Evolutionary conservation across 2,888 invertebrate genomes (phyloP).

Genomic region (Drosophila recens): DNA sequence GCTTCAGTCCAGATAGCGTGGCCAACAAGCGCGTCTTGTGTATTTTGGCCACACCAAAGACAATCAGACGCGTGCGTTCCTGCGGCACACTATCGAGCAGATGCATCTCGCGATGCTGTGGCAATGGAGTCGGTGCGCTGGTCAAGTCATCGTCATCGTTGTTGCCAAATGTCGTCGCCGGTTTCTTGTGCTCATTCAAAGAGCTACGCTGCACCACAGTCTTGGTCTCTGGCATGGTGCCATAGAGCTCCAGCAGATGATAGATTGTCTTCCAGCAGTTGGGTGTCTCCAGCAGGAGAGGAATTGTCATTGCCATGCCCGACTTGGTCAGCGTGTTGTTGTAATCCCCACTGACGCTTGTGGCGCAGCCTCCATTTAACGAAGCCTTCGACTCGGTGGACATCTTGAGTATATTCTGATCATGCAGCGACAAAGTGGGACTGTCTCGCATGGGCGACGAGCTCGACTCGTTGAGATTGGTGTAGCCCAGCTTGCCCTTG

Average conservation of each 20-base stretch:
- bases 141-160: constrained; percentile 86
- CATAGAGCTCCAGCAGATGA: constrained; percentile 95
- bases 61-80: constrained; percentile 91
- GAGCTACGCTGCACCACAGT: constrained; percentile 90
- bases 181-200: constrained; percentile 85
- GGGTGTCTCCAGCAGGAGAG: constrained; percentile 86
- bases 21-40: constrained; percentile 94
- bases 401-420: constrained; percentile 82
- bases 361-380: constrained; percentile 83
- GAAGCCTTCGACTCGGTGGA: constrained; percentile 84
- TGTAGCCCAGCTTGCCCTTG: constrained; percentile 91
- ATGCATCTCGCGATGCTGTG: constrained; percentile 80
- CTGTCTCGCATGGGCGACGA: constrained; percentile 89
- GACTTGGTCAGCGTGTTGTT: constrained; percentile 82
- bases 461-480: constrained; percentile 91
- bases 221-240: constrained; percentile 97
- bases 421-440: constrained; percentile 87
- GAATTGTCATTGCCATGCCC: constrained; percentile 58
- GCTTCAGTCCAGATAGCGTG: constrained; percentile 95
- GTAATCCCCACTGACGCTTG: constrained; percentile 83
- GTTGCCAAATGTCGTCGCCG: constrained; percentile 73
- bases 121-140: constrained; percentile 84
- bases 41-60: constrained; percentile 95
- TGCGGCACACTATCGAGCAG: constrained; percentile 85
- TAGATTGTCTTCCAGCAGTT: constrained; percentile 98